Evolutionary conservation across 2,888 invertebrate genomes (phyloP).

Genomic region (Dilophus febrilis): DNA sequence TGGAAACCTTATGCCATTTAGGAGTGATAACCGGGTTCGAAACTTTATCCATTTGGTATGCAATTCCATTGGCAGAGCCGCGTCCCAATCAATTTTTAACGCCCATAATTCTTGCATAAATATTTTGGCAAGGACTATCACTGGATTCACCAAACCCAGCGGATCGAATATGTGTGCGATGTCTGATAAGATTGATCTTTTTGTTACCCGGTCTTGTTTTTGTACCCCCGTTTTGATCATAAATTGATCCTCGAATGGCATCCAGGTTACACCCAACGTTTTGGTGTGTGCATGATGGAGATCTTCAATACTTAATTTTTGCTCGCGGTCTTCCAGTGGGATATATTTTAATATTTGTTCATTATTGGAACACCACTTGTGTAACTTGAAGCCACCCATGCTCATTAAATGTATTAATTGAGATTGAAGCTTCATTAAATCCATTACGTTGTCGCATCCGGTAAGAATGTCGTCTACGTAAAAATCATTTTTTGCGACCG

Average conservation of each 20-base stretch:
- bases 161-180: neutral
- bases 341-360: slow-evolving; percentile 2
- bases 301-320: too few relatives aligned
- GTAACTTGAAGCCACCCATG: neutral
- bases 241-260: too few relatives aligned
- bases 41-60: neutral
- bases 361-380: slow-evolving; percentile 6
- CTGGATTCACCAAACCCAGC: neutral
- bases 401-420: neutral
- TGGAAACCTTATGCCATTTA: neutral
- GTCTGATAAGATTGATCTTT: neutral
- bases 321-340: neutral
- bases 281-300: too few relatives aligned
- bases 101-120: neutral
- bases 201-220: too few relatives aligned
- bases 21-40: neutral
- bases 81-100: neutral
- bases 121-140: neutral
- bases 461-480: slow-evolving; percentile 6
- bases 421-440: neutral
- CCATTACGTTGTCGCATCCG: neutral
- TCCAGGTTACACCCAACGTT: too few relatives aligned
- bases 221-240: too few relatives aligned
- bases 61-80: neutral
- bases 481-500: neutral